Evolutionary conservation across 1,140 invertebrate genomes (phyloP).

Genomic region (Cydia strobilella): DNA sequence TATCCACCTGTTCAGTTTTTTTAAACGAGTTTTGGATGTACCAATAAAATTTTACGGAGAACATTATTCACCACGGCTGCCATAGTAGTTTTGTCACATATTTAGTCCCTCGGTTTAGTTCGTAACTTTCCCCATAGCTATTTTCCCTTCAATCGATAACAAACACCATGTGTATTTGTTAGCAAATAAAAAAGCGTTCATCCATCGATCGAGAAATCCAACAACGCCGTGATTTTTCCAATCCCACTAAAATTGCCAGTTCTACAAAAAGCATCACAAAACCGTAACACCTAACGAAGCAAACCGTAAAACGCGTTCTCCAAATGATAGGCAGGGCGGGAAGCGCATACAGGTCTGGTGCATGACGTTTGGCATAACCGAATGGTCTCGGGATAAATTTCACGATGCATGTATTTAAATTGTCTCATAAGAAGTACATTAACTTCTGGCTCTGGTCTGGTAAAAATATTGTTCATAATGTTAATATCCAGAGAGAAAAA

Average conservation of each 20-base stretch:
- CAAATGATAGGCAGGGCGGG: conserved; percentile 43
- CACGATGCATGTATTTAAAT: neutral
- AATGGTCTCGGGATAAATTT: neutral
- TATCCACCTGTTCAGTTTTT: no score
- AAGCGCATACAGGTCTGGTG: conserved; percentile 31
- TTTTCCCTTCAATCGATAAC: neutral
- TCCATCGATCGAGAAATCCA: conserved; percentile 5
- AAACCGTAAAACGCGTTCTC: conserved; percentile 51
- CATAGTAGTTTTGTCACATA: no score
- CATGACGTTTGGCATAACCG: neutral
- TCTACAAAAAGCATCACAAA: conserved; percentile 38
- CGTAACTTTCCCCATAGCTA: neutral
- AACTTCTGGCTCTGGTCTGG: no score
- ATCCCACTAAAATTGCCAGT: neutral
- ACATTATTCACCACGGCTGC: no score
- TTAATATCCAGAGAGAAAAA: no score
- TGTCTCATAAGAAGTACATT: no score
- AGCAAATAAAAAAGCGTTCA: conserved; percentile 31
- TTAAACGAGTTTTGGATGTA: no score
- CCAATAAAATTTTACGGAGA: no score
- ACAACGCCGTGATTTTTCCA: conserved; percentile 34
- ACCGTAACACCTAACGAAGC: conserved; percentile 47
- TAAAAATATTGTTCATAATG: no score
- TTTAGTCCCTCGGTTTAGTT: no score
- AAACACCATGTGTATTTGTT: neutral